Conservation (phyloP, 2,888 invertebrate species). For the Conchocele bisecta region DNA sequence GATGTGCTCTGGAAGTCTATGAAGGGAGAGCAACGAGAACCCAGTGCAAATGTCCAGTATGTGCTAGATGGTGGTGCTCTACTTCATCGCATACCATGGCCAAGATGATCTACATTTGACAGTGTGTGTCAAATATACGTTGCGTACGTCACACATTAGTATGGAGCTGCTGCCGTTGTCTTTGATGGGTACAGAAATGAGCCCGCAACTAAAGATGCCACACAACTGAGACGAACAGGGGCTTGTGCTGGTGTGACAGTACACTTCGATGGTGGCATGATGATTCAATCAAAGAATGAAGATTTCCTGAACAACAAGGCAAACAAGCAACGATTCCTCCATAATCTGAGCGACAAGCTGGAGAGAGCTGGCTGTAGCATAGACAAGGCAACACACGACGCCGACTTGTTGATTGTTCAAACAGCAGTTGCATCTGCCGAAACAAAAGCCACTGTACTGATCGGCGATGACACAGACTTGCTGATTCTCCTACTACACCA, state of each 20-base stretch:
- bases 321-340: no score
- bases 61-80: conserved; percentile 62
- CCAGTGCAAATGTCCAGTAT: conserved; percentile 17
- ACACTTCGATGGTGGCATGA: conserved; percentile 47
- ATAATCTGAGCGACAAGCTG: conserved; percentile 39
- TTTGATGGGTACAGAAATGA: conserved; percentile 66
- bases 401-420: conserved; percentile 63
- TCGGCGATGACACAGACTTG: conserved; percentile 72
- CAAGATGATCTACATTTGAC: conserved; percentile 41
- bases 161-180: conserved; percentile 34
- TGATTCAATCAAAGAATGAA: conserved; percentile 57
- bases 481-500: conserved; percentile 63
- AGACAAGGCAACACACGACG: conserved; percentile 61
- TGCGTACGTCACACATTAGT: conserved; percentile 43
- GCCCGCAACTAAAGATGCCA: conserved; percentile 61
- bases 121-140: conserved; percentile 51
- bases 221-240: conserved; percentile 55
- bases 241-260: conserved; percentile 40
- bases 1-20: conserved; percentile 47
- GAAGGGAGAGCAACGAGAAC: no score
- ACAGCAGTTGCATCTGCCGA: conserved; percentile 47
- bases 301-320: conserved; percentile 56
- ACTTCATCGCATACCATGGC: conserved; percentile 58
- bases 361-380: conserved; percentile 14
- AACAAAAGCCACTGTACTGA: conserved; percentile 30